Conservation (phyloP, 2,888 invertebrate species). For the Trileptium ribeirensis region DNA sequence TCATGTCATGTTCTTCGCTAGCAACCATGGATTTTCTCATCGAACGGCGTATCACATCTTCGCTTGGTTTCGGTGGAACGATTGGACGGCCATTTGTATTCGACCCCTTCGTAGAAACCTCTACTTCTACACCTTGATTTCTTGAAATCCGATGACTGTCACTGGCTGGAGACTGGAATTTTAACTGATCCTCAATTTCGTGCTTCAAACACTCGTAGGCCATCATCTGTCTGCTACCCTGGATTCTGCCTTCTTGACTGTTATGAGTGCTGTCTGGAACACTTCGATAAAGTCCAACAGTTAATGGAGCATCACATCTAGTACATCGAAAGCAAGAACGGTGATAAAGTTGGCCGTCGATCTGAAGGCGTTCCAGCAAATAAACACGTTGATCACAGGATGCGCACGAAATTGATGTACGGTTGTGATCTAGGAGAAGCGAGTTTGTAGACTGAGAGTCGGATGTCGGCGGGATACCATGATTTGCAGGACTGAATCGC, state of each 20-base stretch:
- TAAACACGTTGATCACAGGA: background rate
- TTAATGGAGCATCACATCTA: background rate
- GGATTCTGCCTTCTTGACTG: background rate
- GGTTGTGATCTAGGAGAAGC: no score
- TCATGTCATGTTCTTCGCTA: background rate
- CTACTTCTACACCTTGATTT: background rate
- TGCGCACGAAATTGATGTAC: background rate
- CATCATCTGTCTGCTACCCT: background rate
- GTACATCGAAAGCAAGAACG: slow-evolving; percentile 7
- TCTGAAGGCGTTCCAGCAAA: slow-evolving; percentile 1
- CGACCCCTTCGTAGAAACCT: background rate
- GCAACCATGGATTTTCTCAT: background rate
- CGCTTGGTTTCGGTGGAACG: slow-evolving; percentile 4
- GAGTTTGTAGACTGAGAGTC: no score
- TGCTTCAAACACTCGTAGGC: slow-evolving; percentile 16
- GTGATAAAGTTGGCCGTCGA: slow-evolving; percentile 8
- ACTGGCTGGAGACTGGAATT: no score
- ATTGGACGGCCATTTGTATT: background rate
- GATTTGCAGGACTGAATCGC: no score
- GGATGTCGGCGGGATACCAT: no score
- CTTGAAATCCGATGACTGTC: no score
- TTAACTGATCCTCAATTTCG: background rate
- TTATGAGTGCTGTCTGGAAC: no score
- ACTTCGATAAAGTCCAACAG: background rate
- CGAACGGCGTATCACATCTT: background rate